Evolutionary conservation across 2,888 invertebrate species (phyloP).

Genomic region (Cremastinae sp.): DNA sequence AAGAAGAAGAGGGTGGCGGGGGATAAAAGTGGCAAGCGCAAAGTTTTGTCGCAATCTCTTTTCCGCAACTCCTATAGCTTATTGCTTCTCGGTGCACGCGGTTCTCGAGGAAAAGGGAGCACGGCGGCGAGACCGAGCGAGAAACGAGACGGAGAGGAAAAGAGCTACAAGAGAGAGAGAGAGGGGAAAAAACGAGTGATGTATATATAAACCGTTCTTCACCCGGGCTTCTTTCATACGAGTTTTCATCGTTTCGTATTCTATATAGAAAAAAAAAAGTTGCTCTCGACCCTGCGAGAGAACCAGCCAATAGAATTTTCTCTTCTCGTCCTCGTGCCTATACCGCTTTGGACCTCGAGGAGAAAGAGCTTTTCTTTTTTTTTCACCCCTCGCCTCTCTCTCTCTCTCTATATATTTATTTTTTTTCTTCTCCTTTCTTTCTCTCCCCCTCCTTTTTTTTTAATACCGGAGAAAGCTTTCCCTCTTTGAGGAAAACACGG

Average conservation of each 20-base stretch:
- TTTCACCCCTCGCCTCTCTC: too few species aligned
- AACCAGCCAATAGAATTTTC: conserved; percentile 61
- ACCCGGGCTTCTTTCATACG: conserved; percentile 44
- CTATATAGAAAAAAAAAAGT: conserved; percentile 35
- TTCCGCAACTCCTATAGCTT: conserved; percentile 60
- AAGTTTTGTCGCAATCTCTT: conserved; percentile 65
- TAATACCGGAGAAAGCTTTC: conserved; percentile 54
- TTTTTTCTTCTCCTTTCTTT: neutral
- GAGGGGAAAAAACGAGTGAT: conserved; percentile 1
- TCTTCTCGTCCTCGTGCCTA: conserved; percentile 49
- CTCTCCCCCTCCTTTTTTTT: conserved; percentile 26
- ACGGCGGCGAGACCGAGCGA: neutral
- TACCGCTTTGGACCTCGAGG: conserved; percentile 30
- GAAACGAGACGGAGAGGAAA: neutral
- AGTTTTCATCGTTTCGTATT: conserved; percentile 52
- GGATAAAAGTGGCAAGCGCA: conserved; percentile 58
- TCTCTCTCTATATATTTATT: conserved; percentile 30
- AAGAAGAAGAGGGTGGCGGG: too few species aligned
- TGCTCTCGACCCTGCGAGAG: conserved; percentile 47
- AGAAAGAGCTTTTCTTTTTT: conserved; percentile 31
- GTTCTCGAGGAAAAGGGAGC: conserved; percentile 24
- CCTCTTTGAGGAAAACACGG: conserved; percentile 33
- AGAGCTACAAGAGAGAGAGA: conserved; percentile 1
- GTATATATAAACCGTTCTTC: conserved; percentile 39
- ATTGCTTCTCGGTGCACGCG: conserved; percentile 48